These are phyloP conservation scores for Champsocephalus gunnari DNA, from an alignment of 2,797 vertebrate species.

Conservation along the genomic window DNA sequence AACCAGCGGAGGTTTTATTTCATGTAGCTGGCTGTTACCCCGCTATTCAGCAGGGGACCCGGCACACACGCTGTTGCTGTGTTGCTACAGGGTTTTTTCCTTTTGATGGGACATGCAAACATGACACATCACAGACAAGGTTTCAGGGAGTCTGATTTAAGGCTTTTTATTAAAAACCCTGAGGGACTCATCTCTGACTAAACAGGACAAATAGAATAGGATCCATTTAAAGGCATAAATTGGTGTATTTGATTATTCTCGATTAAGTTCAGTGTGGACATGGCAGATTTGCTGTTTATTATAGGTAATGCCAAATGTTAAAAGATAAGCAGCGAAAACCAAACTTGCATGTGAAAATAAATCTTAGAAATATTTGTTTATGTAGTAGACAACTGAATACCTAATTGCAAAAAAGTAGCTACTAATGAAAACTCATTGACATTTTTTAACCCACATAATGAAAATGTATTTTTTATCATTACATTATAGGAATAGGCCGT, in stretches of 20 bases:
- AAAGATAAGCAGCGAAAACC: not conserved
- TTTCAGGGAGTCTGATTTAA: not conserved
- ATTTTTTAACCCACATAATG: too few relatives aligned
- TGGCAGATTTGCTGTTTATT: too few relatives aligned
- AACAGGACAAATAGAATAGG: not conserved
- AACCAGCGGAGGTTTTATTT: constrained; percentile 45
- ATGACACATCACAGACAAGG: not conserved
- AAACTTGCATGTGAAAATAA: not conserved
- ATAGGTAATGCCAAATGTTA: not conserved
- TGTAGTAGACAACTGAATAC: too few relatives aligned
- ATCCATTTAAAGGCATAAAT: not conserved
- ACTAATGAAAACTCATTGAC: not conserved
- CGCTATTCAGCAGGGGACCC: constrained; percentile 23
- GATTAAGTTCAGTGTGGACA: too few relatives aligned
- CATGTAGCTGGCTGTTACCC: constrained; percentile 28
- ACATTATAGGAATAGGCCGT: not conserved
- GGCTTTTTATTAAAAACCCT: not conserved
- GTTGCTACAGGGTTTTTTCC: not conserved
- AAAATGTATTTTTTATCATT: not conserved
- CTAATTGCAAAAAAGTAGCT: not conserved
- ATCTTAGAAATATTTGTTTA: too few relatives aligned
- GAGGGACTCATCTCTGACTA: not conserved
- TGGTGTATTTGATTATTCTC: not conserved
- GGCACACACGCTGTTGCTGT: constrained; percentile 20
- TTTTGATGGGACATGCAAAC: not conserved